These are phyloP conservation scores for Mesoligia furuncula DNA, from an alignment of 2,888 invertebrate species.

Conservation along the genomic window DNA sequence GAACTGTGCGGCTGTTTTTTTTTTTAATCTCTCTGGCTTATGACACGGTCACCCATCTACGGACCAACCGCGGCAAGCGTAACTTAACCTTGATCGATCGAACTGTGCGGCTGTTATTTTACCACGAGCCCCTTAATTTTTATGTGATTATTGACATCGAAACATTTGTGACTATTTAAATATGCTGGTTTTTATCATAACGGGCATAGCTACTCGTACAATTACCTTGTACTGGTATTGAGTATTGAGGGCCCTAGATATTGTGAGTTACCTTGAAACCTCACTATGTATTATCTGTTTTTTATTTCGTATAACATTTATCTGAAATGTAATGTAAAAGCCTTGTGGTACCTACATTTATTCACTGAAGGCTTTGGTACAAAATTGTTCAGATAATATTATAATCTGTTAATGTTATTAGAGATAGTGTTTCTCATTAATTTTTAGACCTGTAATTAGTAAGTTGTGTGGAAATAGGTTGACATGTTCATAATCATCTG, in stretches of 20 bases:
- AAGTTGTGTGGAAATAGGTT: neutral
- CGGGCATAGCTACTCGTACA: neutral
- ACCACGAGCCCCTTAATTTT: neutral
- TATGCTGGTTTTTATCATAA: constrained; percentile 1
- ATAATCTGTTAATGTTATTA: neutral
- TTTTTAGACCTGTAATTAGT: neutral
- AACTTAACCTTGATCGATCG: neutral
- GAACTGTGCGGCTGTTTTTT: neutral
- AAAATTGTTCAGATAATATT: neutral
- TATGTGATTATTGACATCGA: neutral
- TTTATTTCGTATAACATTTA: constrained; percentile 1
- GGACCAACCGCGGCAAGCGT: neutral
- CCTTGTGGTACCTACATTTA: neutral
- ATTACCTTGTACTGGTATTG: constrained; percentile 1
- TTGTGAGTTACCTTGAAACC: constrained; percentile 22
- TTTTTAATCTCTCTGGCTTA: too few species aligned
- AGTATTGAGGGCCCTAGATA: neutral
- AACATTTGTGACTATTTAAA: neutral
- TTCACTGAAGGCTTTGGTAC: neutral
- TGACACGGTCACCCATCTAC: neutral
- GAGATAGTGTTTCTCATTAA: neutral
- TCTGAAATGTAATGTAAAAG: neutral
- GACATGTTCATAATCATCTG: neutral
- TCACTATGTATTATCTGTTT: constrained; percentile 8
- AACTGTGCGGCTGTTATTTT: neutral